phyloP scores from a whole-genome alignment of 2,888 invertebrate genomes.

The Polietes domitor region DNA sequence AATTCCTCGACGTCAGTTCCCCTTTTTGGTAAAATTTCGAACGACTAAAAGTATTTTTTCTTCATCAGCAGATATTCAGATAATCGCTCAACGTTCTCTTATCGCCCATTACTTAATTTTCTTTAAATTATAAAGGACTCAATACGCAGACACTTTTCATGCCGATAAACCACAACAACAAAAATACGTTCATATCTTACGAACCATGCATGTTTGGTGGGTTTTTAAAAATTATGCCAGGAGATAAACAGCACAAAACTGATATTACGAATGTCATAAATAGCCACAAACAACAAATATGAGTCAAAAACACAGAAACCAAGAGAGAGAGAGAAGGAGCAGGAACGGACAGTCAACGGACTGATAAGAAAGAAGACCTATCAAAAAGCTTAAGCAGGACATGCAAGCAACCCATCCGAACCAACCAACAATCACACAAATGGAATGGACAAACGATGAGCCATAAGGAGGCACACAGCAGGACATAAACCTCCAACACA shows the following conservation, averaged over 20 bases:
- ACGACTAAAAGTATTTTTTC: no score
- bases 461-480: conserved; percentile 56
- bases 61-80: no score
- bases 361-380: conserved; percentile 68
- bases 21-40: no score
- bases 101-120: conserved; percentile 14
- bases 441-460: conserved; percentile 2
- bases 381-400: conserved; percentile 65
- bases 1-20: no score
- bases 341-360: conserved; percentile 57
- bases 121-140: background rate
- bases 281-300: conserved; percentile 63
- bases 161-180: conserved; percentile 19
- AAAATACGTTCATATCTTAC: conserved; percentile 50
- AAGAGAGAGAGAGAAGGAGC: background rate
- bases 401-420: conserved; percentile 34
- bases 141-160: background rate
- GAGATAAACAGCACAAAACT: conserved; percentile 43
- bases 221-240: conserved; percentile 56
- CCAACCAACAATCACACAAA: conserved; percentile 15
- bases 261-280: conserved; percentile 62
- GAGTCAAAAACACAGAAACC: conserved; percentile 53
- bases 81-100: no score
- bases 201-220: conserved; percentile 52
- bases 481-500: conserved; percentile 50